Conservation (phyloP, 2,888 invertebrate species). For the Tetragnatha montana region DNA sequence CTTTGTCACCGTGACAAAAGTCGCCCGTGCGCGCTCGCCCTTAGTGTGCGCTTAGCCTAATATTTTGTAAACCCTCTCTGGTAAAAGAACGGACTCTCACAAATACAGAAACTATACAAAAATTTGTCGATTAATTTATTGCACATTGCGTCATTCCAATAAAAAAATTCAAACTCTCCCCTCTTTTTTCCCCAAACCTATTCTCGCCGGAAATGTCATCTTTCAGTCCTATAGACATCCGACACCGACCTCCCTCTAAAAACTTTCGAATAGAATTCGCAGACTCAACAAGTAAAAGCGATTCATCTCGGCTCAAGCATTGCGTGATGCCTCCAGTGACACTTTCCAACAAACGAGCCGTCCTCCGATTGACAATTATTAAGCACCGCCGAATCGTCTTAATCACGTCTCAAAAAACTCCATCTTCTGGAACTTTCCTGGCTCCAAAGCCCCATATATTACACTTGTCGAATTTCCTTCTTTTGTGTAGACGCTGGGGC, state of each 20-base stretch:
- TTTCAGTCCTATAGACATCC: too few species aligned
- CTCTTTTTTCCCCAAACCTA: too few species aligned
- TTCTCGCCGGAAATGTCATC: too few species aligned
- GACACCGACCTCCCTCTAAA: not conserved
- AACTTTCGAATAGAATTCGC: not conserved
- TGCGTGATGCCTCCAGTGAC: slow-evolving; percentile 31
- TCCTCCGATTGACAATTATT: slow-evolving; percentile 37
- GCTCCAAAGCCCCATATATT: slow-evolving; percentile 14
- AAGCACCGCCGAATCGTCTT: slow-evolving; percentile 35
- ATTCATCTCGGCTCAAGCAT: not conserved
- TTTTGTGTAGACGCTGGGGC: not conserved
- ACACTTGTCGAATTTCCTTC: slow-evolving; percentile 1
- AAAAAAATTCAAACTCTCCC: too few species aligned
- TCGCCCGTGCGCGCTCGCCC: too few species aligned
- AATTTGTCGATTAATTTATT: too few species aligned
- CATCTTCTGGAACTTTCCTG: not conserved
- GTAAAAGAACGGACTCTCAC: too few species aligned
- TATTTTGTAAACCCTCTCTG: too few species aligned
- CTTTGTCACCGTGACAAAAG: too few species aligned
- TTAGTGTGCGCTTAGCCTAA: too few species aligned
- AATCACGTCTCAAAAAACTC: slow-evolving; percentile 42
- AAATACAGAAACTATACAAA: too few species aligned
- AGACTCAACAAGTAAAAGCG: not conserved
- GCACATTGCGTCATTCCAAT: too few species aligned
- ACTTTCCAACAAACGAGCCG: not conserved